Evolutionary conservation across 2,113 vertebrate genomes (phyloP), one percentile per base, ranked within the genome.

Genomic region (Ptilorrhoa leucosticta): DNA sequence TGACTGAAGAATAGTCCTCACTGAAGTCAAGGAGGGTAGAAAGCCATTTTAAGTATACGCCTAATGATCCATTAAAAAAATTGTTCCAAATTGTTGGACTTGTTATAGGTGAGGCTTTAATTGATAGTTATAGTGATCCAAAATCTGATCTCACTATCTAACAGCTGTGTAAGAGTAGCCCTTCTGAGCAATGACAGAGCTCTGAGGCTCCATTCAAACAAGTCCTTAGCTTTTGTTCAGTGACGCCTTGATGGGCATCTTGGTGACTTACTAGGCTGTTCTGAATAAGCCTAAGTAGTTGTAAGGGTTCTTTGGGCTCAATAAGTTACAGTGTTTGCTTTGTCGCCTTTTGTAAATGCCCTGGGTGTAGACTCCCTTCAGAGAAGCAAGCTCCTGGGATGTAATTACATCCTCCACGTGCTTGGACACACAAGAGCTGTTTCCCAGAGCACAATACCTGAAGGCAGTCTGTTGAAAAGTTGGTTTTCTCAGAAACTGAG

Each of bases 371-470:
- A 50, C 12, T 69, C 16, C 6, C 17, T 92, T 30, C 58, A 81
- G 68, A 66, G 60, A 50, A 66, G 20, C 15, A 54, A 66, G 16
- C 16, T 75, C 47, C 51, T 78, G n/a, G 50, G 44, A 39, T 81
- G 15, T 8, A 81, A 58, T 83, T 89, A 33, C 1, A 0, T 72
- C n/a, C 53, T 37, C 19, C 37, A 14, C 0, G 1, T 30, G 7
- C 2, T 2, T 24, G 44, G 47, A 50, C 16, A 27, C 48, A 27
- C 13, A 66, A 47, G 21, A 14, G 9, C 48, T 31, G 14, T 76
- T 85, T 91, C 37, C 20, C 61, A 89, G 19, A 82, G 31, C 15
- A 51, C 44, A 51, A 21, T 39, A 75, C 19, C 42, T 47, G 42
- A 65, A 93, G 22, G 12, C 8, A 61, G 10, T 50, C 54, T 76